Percentiles rank a stretch among this genome's conserved stretches.
These are phyloP conservation scores for Caerostris extrusa DNA, from an alignment of 1,140 invertebrate species.

Conservation along the genomic window DNA sequence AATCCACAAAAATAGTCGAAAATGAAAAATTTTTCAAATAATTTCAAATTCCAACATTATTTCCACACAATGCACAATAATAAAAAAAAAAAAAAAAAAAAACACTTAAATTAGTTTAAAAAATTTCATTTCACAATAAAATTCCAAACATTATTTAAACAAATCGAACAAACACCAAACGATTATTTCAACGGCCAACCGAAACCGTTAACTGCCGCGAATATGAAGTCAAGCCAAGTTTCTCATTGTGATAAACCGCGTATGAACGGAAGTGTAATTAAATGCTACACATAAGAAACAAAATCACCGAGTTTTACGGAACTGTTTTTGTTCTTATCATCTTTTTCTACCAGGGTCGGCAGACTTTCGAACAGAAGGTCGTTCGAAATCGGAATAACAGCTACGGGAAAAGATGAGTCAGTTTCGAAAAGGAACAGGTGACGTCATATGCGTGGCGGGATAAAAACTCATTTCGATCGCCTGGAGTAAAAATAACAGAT, in stretches of 20 bases:
- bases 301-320: slow-evolving; percentile 10
- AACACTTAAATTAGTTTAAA: no score
- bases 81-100: no score
- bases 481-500: slow-evolving; percentile 18
- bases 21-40: background rate
- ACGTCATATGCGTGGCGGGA: slow-evolving; percentile 4
- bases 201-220: slow-evolving; percentile 18
- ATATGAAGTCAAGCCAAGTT: background rate
- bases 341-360: background rate
- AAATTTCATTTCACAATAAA: background rate
- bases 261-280: slow-evolving; percentile 34
- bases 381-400: slow-evolving; percentile 17
- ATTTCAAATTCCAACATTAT: background rate
- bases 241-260: background rate
- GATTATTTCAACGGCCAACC: background rate
- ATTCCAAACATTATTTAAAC: background rate
- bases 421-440: slow-evolving; percentile 6
- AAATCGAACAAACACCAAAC: background rate
- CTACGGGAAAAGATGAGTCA: slow-evolving; percentile 12
- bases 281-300: slow-evolving; percentile 9
- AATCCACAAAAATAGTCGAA: background rate
- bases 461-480: slow-evolving; percentile 3
- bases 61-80: no score
- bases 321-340: background rate
- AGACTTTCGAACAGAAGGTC: slow-evolving; percentile 31